Percentiles rank a stretch among this genome's conserved stretches.
Evolutionary conservation across 2,888 invertebrate genomes (phyloP).

Genomic region (Drosophila cognata): DNA sequence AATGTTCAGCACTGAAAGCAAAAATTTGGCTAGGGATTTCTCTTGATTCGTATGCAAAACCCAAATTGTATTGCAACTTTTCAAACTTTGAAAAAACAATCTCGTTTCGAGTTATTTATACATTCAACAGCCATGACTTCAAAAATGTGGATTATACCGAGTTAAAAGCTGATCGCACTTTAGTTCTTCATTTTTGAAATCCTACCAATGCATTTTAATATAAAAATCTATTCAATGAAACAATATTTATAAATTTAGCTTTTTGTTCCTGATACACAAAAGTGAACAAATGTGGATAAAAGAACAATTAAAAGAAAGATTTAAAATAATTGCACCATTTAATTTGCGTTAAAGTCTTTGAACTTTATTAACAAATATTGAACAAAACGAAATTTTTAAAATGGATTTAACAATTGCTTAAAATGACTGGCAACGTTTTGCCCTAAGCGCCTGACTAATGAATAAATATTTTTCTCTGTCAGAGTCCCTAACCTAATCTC

Average conservation of each 20-base stretch:
- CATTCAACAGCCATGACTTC: neutral
- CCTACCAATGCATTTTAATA: neutral
- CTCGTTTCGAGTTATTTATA: neutral
- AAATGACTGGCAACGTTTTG: neutral
- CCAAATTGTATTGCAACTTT: neutral
- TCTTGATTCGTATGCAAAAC: neutral
- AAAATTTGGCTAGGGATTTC: neutral
- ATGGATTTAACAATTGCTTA: neutral
- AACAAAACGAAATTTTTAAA: neutral
- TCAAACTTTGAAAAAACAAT: neutral
- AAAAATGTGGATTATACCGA: neutral
- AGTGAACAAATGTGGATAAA: neutral
- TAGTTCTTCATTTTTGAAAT: neutral
- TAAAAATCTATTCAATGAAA: neutral
- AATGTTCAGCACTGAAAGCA: conserved; percentile 21
- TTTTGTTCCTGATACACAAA: neutral
- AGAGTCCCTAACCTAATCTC: conserved; percentile 1
- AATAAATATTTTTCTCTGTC: neutral
- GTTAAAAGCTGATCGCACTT: neutral
- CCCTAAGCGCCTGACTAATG: neutral
- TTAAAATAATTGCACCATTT: neutral
- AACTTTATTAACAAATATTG: neutral
- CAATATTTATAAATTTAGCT: neutral
- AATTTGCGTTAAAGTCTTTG: neutral
- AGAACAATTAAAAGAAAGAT: neutral